phyloP scores from a whole-genome alignment of 2,888 invertebrate genomes.

The Campaea margaritaria region DNA sequence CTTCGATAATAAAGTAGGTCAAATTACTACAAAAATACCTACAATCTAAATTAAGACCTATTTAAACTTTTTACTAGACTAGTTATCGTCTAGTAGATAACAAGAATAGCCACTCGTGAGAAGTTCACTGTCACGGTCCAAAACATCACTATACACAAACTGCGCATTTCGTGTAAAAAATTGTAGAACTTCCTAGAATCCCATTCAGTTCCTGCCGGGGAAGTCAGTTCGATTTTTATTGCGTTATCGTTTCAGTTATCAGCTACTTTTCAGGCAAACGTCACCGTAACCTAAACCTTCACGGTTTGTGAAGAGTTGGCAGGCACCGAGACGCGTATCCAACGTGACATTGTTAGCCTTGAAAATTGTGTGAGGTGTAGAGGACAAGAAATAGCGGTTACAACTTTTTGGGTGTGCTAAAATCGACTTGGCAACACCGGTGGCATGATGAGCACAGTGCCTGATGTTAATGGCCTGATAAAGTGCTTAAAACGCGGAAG shows the following conservation, averaged over 20 bases:
- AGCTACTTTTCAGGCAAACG: slow-evolving; percentile 28
- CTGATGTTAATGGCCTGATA: no score
- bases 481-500: no score
- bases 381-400: slow-evolving; percentile 30
- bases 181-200: slow-evolving; percentile 9
- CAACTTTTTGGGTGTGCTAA: no score
- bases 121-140: slow-evolving; percentile 29
- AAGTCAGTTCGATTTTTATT: slow-evolving; percentile 28
- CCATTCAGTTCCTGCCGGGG: slow-evolving; percentile 8
- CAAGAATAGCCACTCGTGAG: slow-evolving; percentile 26
- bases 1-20: not conserved
- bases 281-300: slow-evolving; percentile 69
- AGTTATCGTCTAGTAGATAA: slow-evolving; percentile 26
- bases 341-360: slow-evolving; percentile 67
- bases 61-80: slow-evolving; percentile 21
- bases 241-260: slow-evolving; percentile 29
- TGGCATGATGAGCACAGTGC: no score
- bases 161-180: not conserved
- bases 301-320: slow-evolving; percentile 48
- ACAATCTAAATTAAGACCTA: not conserved
- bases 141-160: slow-evolving; percentile 4
- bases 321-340: slow-evolving; percentile 55
- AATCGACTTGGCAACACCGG: no score
- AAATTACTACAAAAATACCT: not conserved
- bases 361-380: slow-evolving; percentile 47